These are phyloP conservation scores for Eleutherodactylus coqui DNA, from an alignment of 2,797 vertebrate species.

Conservation along the genomic window DNA sequence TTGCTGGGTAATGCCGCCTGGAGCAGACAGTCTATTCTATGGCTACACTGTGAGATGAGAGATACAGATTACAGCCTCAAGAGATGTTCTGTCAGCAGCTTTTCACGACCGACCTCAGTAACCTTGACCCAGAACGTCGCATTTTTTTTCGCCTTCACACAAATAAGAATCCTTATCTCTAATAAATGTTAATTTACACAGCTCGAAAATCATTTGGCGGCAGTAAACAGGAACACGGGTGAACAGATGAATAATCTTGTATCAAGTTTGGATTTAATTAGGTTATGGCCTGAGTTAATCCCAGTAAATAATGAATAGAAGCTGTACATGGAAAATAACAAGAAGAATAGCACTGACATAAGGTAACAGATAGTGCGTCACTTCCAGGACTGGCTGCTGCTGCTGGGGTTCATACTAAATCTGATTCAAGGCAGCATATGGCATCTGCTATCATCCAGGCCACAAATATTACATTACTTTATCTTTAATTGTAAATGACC, in stretches of 20 bases:
- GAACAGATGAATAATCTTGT: slow-evolving; percentile 46
- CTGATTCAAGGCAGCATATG: background rate
- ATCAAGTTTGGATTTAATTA: slow-evolving; percentile 51
- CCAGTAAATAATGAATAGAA: slow-evolving; percentile 30
- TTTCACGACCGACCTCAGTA: slow-evolving; percentile 29
- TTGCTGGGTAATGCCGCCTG: slow-evolving; percentile 21
- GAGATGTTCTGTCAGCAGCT: slow-evolving; percentile 47
- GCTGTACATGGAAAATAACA: slow-evolving; percentile 21
- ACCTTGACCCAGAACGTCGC: slow-evolving; percentile 38
- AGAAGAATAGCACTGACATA: background rate
- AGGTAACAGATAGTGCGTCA: slow-evolving; percentile 7
- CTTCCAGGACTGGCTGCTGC: background rate
- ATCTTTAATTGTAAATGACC: background rate
- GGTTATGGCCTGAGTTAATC: slow-evolving; percentile 43
- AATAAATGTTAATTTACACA: slow-evolving; percentile 55
- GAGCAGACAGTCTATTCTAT: slow-evolving; percentile 36
- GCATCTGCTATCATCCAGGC: background rate
- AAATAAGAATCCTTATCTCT: slow-evolving; percentile 55
- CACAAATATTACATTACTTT: background rate
- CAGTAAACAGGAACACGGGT: slow-evolving; percentile 36
- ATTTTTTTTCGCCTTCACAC: slow-evolving; percentile 14
- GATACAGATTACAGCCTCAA: slow-evolving; percentile 57
- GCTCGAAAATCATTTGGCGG: slow-evolving; percentile 37
- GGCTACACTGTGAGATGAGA: slow-evolving; percentile 47
- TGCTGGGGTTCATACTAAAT: background rate